Base-by-base conservation (phyloP, 1,140 invertebrate species). In the Zaprionus taronus region DNA sequence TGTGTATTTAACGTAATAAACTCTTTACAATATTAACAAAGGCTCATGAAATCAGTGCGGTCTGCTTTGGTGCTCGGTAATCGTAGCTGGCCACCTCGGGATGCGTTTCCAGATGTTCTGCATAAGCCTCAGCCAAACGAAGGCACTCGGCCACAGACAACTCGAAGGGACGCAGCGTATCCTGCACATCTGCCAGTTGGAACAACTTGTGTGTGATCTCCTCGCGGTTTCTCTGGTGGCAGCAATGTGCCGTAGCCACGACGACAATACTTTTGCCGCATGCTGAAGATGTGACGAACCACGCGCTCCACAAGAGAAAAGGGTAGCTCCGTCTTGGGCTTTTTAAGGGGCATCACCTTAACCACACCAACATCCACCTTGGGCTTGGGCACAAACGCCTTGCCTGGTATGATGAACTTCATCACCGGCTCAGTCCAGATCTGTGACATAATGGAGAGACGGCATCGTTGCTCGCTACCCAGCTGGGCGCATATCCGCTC, bases 311-410 rank as follows among this genome's bases (percentile, higher is more conserved):
- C 96, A 14, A 98, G 91, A 76, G 95, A 93, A 93, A 99, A 99
- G 0, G 97, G 95, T 31, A 97, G 93, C 49, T 95, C 93, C 1
- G 94, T 94, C 75, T 98, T 97, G 2, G 99, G 98, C 57, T 94
- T 92, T 77, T 95, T 95, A 4, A 96, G 91, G 4, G 99, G 99
- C 24, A 95, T 95, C 56, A 99, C 95, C 56, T 96, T 96, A 0
- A 99, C 98, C 11, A 99, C 96, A 55, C 97, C 98, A 5, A 99
- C 98, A 94, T 99, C 98, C 7, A 99, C 98, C 63, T 99, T 95
- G 0, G 99, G 98, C 89, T 96, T 95, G 0, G 99, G 99, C 55
- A 99, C 94, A 95, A 99, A 99, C 7, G 96, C 96, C 78, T 93
- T 94, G 93, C 98, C 98, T 67, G 97, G 96, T 91, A 99, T 99